phyloP scores from a whole-genome alignment of 1,140 invertebrate genomes.

The Solen grandis region DNA sequence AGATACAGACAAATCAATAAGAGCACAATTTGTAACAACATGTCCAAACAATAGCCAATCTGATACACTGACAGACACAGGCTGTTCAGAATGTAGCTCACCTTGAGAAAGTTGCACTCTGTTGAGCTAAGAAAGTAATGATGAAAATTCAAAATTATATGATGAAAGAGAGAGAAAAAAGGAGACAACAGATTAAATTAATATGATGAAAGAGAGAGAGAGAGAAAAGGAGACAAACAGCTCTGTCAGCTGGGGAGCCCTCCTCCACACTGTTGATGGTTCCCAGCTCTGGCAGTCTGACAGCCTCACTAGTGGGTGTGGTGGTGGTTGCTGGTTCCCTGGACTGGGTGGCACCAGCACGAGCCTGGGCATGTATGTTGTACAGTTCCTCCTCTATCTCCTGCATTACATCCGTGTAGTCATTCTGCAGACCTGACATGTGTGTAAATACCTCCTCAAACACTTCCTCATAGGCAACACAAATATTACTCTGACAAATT shows the following conservation, averaged over 20 bases:
- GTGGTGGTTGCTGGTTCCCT: slow-evolving; percentile 10
- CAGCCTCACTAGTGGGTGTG: neutral
- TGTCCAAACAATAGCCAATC: no score
- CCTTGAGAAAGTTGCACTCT: no score
- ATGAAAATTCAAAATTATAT: neutral
- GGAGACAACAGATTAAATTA: neutral
- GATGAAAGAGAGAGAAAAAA: neutral
- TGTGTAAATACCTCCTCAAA: no score
- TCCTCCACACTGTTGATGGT: slow-evolving; percentile 87
- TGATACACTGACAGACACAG: neutral
- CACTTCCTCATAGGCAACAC: no score
- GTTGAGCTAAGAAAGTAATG: no score
- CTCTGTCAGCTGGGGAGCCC: slow-evolving; percentile 90
- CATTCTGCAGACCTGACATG: slow-evolving; percentile 93
- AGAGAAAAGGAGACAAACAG: slow-evolving; percentile 83
- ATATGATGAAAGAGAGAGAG: neutral
- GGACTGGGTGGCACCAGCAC: slow-evolving; percentile 26
- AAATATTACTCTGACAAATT: no score
- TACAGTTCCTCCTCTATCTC: slow-evolving; percentile 90
- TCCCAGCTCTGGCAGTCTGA: slow-evolving; percentile 85
- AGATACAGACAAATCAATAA: no score
- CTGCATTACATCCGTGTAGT: slow-evolving; percentile 92
- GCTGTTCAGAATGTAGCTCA: neutral
- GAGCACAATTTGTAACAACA: no score
- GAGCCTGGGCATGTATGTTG: slow-evolving; percentile 81